Evolutionary conservation across 2,888 invertebrate genomes (phyloP).

Genomic region (Euproctis similis): DNA sequence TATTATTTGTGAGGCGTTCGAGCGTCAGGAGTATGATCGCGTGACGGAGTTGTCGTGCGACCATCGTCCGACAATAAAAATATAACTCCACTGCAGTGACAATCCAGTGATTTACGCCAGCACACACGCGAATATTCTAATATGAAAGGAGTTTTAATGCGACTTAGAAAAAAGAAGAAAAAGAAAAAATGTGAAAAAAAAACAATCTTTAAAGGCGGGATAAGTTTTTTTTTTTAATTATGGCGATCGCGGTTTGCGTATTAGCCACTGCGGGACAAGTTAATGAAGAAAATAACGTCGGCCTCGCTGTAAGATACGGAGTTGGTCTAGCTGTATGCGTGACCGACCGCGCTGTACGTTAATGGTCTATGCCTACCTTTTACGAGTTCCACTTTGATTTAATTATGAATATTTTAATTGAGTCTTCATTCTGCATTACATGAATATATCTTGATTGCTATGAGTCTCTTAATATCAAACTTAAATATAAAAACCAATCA

Average conservation of each 20-base stretch:
- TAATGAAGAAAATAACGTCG: conserved; percentile 69
- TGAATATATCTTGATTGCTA: too few species aligned
- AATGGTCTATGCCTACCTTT: conserved; percentile 28
- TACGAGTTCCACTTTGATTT: conserved; percentile 19
- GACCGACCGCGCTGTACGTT: conserved; percentile 35
- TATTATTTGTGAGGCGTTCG: conserved; percentile 43
- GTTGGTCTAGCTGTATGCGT: conserved; percentile 45
- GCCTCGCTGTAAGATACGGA: conserved; percentile 46
- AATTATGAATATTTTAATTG: conserved; percentile 24
- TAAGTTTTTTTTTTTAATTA: too few species aligned
- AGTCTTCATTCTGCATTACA: too few species aligned
- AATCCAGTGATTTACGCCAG: conserved; percentile 73
- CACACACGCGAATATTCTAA: conserved; percentile 72
- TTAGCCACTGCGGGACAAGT: conserved; percentile 69
- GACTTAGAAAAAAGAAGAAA: conserved; percentile 37
- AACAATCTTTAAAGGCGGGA: too few species aligned
- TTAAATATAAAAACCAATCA: too few species aligned
- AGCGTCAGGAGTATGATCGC: conserved; percentile 33
- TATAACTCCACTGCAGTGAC: conserved; percentile 74
- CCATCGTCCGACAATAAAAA: conserved; percentile 72
- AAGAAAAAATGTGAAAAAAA: too few species aligned
- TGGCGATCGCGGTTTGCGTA: too few species aligned
- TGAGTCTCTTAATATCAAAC: too few species aligned
- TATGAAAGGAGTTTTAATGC: conserved; percentile 59
- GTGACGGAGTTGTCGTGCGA: conserved; percentile 67